Conservation (phyloP, 1,140 invertebrate species). For the Drosophila lacteicornis region DNA sequence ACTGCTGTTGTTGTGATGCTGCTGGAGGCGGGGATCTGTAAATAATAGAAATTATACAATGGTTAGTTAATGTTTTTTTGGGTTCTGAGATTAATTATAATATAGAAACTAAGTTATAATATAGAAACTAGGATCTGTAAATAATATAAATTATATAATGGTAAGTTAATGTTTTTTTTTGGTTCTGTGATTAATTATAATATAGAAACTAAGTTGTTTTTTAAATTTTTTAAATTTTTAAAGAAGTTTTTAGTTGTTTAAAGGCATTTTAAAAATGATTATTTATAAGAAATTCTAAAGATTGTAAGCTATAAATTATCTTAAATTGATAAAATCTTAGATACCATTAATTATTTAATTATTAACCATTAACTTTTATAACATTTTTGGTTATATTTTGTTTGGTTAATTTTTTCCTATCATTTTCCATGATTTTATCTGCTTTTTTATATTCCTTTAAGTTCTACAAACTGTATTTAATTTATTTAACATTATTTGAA, state of each 20-base stretch:
- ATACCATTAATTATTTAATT: too few relatives aligned
- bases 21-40: constrained; percentile 33
- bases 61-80: background rate
- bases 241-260: background rate
- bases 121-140: constrained; percentile 24
- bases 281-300: background rate
- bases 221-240: background rate
- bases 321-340: too few relatives aligned
- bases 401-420: too few relatives aligned
- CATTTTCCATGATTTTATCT: too few relatives aligned
- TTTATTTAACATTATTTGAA: too few relatives aligned
- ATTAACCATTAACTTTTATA: too few relatives aligned
- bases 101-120: background rate
- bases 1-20: background rate
- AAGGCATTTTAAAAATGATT: too few relatives aligned
- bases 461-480: too few relatives aligned
- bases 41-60: background rate
- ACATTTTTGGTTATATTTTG: too few relatives aligned
- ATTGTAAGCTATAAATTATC: background rate
- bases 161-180: background rate
- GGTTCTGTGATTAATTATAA: background rate
- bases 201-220: background rate
- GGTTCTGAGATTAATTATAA: background rate
- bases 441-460: too few relatives aligned
- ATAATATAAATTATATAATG: background rate